A percentile compares a stretch with the other conserved stretches of the same genome.
Conservation (phyloP, 2,888 invertebrate species). For the Amphipyra berbera region DNA sequence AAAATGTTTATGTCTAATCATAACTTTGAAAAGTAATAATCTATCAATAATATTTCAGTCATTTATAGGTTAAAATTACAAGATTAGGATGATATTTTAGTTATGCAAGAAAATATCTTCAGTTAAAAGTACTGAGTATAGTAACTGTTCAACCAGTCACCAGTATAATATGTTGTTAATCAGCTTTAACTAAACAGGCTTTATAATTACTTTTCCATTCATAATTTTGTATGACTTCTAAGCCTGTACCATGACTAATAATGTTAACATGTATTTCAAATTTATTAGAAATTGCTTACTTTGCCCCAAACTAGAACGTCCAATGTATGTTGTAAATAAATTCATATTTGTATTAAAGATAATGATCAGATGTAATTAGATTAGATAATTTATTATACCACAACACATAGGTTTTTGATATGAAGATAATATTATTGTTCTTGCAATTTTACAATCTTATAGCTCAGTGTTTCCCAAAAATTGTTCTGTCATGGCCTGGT, state of each 20-base stretch:
- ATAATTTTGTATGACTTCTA: conserved; percentile 15
- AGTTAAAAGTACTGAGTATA: background rate
- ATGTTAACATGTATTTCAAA: background rate
- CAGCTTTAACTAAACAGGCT: background rate
- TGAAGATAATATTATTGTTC: background rate
- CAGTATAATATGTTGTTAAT: background rate
- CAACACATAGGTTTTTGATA: background rate
- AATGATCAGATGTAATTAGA: conserved; percentile 29
- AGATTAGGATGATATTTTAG: background rate
- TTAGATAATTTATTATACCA: conserved; percentile 16
- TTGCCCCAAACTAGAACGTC: background rate
- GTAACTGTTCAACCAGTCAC: background rate
- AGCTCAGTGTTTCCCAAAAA: too few species aligned
- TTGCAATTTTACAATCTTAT: background rate
- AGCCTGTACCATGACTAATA: background rate
- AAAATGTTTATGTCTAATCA: background rate
- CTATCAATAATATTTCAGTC: background rate
- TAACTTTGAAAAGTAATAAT: background rate
- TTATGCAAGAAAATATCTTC: background rate
- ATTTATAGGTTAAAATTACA: background rate
- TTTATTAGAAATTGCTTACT: conserved; percentile 3
- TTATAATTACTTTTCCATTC: conserved; percentile 10
- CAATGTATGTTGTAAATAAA: conserved; percentile 10
- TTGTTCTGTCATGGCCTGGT: too few species aligned
- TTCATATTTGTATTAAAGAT: conserved; percentile 24